Percentiles rank a stretch among this genome's conserved stretches.
phyloP scores from a whole-genome alignment of 1,140 invertebrate genomes.

The Drosophila yakuba region DNA sequence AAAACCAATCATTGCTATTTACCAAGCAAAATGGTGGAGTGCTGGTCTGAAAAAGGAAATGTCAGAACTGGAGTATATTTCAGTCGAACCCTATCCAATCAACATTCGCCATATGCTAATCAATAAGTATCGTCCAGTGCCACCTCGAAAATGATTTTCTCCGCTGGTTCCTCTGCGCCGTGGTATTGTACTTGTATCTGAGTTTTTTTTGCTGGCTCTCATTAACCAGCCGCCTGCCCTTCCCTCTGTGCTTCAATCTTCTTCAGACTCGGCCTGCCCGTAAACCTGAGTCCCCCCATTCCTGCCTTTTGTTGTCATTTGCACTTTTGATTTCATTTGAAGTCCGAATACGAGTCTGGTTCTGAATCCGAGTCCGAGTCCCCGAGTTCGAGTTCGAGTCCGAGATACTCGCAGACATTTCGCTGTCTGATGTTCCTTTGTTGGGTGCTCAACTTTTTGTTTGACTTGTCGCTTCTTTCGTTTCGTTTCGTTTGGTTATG shows the following conservation, averaged over 20 bases:
- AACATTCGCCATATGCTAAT: conserved; percentile 24
- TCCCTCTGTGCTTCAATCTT: not conserved
- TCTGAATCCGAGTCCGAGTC: conserved; percentile 7
- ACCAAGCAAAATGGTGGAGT: too few relatives aligned
- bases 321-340: conserved; percentile 82
- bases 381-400: conserved; percentile 8
- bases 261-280: conserved; percentile 3
- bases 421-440: conserved; percentile 52
- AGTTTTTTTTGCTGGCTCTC: conserved; percentile 24
- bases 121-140: conserved; percentile 38
- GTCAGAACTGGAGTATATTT: not conserved
- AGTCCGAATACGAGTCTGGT: conserved; percentile 41
- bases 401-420: conserved; percentile 52
- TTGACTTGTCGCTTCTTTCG: conserved; percentile 59
- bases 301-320: conserved; percentile 78
- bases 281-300: conserved; percentile 41
- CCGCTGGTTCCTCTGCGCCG: conserved; percentile 19
- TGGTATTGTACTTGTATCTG: conserved; percentile 28
- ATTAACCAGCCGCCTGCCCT: conserved; percentile 18
- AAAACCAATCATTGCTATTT: too few relatives aligned
- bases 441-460: conserved; percentile 59
- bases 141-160: conserved; percentile 8
- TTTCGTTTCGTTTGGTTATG: conserved; percentile 27
- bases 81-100: not conserved
- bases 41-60: not conserved